A percentile compares a stretch with the other conserved stretches of the same genome.
These are phyloP conservation scores for Caracal caracal DNA, from an alignment of 2,113 vertebrate genomes.

Conservation along the genomic window DNA sequence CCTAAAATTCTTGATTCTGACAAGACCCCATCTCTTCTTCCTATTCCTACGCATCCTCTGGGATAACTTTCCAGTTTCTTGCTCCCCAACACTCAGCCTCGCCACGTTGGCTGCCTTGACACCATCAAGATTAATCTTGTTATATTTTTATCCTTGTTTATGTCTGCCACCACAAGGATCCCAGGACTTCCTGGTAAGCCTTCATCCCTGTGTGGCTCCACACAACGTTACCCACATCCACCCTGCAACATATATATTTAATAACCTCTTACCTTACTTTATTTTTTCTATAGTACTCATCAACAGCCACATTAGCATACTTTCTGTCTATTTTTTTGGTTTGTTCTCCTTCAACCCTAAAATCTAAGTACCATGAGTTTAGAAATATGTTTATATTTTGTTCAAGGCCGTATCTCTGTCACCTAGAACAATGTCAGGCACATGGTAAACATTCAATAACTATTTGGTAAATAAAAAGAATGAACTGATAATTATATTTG, in stretches of 20 bases:
- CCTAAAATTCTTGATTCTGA: neutral
- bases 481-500: neutral
- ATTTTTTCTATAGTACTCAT: neutral
- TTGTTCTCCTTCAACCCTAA: neutral
- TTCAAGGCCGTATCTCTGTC: neutral
- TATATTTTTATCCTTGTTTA: neutral
- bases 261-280: neutral
- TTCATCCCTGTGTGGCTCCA: neutral
- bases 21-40: neutral
- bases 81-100: neutral
- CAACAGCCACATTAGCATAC: neutral
- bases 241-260: neutral
- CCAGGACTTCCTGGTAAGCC: neutral
- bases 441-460: neutral
- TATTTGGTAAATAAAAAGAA: neutral
- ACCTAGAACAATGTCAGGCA: neutral
- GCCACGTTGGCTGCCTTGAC: neutral
- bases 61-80: neutral
- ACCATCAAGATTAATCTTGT: neutral
- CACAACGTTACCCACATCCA: neutral
- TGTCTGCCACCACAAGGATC: neutral
- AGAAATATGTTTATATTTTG: neutral
- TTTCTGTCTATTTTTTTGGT: neutral
- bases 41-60: neutral
- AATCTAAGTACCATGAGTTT: neutral